Evolutionary conservation across 2,888 invertebrate genomes (phyloP).

Genomic region (Minunthozetes semirufus): DNA sequence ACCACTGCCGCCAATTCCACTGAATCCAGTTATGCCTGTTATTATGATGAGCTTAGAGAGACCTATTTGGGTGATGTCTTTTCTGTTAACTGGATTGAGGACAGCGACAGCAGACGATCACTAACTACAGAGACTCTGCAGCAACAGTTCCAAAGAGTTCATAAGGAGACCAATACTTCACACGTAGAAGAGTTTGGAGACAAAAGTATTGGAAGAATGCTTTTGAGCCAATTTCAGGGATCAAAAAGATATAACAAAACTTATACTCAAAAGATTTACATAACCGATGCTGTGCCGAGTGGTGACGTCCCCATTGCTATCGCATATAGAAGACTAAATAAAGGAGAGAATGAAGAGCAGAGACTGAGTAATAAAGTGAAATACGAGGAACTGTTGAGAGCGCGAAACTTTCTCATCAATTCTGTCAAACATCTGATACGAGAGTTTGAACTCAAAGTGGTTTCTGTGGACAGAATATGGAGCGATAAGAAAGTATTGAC

Average conservation of each 20-base stretch:
- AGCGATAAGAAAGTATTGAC: constrained; percentile 44
- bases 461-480: constrained; percentile 47
- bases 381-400: constrained; percentile 25
- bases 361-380: constrained; percentile 44
- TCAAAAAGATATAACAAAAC: constrained; percentile 39
- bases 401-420: neutral
- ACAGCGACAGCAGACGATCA: constrained; percentile 46
- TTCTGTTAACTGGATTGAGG: constrained; percentile 59
- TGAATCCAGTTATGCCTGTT: constrained; percentile 56
- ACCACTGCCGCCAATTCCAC: constrained; percentile 56
- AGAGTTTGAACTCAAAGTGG: constrained; percentile 31
- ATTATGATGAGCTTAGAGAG: constrained; percentile 52
- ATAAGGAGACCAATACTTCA: constrained; percentile 54
- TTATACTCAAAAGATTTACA: constrained; percentile 40
- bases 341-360: constrained; percentile 43
- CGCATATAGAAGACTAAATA: constrained; percentile 44
- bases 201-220: constrained; percentile 40
- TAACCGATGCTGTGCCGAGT: constrained; percentile 48
- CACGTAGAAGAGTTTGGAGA: constrained; percentile 57
- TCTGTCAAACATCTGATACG: constrained; percentile 16
- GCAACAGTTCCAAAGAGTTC: constrained; percentile 53
- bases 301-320: constrained; percentile 50
- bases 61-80: constrained; percentile 58
- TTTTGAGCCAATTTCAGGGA: constrained; percentile 42
- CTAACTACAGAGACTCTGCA: constrained; percentile 52